Base-by-base conservation (phyloP, 1,140 invertebrate species). In the Penaeus chinensis region DNA sequence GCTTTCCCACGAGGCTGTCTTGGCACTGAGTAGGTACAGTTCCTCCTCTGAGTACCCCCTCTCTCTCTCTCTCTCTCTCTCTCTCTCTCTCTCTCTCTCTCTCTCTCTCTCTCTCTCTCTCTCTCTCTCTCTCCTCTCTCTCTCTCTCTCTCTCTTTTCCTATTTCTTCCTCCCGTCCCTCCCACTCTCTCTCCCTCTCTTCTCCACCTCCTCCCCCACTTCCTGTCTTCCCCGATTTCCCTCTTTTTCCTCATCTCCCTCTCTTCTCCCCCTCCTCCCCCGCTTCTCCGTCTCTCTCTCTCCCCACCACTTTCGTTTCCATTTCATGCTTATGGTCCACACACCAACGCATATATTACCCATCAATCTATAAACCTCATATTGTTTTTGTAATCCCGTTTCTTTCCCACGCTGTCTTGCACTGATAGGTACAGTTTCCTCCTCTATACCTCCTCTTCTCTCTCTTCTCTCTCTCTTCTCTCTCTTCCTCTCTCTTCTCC, bases 111-210 rank as follows among this genome's bases (percentile, higher is more conserved):
- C 8, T 54, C 47, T 13, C 47, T 54, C 47, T 10, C 8, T 54
- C 13, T 8, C 13, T 10, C 8, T 24, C n/a, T n/a, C 60, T 32
- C 11, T 27, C n/a, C 22, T 16, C 65, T 24, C 42, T 71, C 66
- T 47, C 66, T 22, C 37, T 24, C 82, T 60, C 66, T 71, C 19
- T 27, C 66, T 81, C 79, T 80, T 47, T 22, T 20, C 16, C 78
- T 80, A 42, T 60, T 47, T 60, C 54, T 24, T 27, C 54, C 60
- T 61, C n/a, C 32, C 79, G 32, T 24, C 32, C 69, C 24, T 32
- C n/a, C 24, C 4, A 24, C n/a, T 4, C 24, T 19, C 24, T 5
- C 69, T 4, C 32, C 24, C 69, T 18, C 18, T 18, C 24, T 32
- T 20, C 69, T 24, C 13, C 69, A 7, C 16, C 20, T 10, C 37